These are phyloP conservation scores for Torymus texanus DNA, from an alignment of 2,888 invertebrate species.

Conservation along the genomic window DNA sequence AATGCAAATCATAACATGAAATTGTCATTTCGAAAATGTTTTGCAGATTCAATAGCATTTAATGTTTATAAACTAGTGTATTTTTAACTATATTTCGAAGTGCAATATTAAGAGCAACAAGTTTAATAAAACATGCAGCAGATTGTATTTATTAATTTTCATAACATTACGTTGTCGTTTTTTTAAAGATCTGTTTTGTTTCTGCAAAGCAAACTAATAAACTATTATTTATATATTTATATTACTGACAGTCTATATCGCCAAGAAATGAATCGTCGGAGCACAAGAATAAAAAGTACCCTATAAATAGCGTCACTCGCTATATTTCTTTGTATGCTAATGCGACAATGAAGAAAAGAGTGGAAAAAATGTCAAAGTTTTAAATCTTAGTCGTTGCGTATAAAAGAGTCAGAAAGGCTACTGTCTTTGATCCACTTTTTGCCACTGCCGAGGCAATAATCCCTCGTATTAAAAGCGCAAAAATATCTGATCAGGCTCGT, in stretches of 20 bases:
- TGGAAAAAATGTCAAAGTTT: slow-evolving; percentile 21
- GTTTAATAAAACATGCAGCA: too few species aligned
- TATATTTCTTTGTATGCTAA: slow-evolving; percentile 50
- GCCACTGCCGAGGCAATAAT: slow-evolving; percentile 30
- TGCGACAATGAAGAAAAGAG: slow-evolving; percentile 35
- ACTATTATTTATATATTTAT: not conserved
- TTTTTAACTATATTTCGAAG: too few species aligned
- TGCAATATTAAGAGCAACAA: too few species aligned
- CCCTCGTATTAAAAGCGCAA: slow-evolving; percentile 33
- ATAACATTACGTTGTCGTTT: too few species aligned
- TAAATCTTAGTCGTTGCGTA: slow-evolving; percentile 37
- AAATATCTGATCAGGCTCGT: slow-evolving; percentile 48
- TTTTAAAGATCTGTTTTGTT: too few species aligned
- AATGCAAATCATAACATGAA: not conserved
- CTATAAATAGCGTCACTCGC: slow-evolving; percentile 7
- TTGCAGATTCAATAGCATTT: not conserved
- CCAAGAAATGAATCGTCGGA: slow-evolving; percentile 23
- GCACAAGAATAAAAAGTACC: not conserved
- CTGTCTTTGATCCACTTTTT: slow-evolving; percentile 47
- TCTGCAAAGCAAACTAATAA: too few species aligned
- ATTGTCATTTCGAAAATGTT: slow-evolving; percentile 7
- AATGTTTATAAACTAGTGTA: too few species aligned
- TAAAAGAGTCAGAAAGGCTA: slow-evolving; percentile 41
- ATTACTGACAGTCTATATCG: slow-evolving; percentile 6
- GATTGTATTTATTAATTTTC: too few species aligned